These are phyloP conservation scores for Ahaetulla prasina DNA, from an alignment of 2,113 vertebrate species.

Conservation along the genomic window DNA sequence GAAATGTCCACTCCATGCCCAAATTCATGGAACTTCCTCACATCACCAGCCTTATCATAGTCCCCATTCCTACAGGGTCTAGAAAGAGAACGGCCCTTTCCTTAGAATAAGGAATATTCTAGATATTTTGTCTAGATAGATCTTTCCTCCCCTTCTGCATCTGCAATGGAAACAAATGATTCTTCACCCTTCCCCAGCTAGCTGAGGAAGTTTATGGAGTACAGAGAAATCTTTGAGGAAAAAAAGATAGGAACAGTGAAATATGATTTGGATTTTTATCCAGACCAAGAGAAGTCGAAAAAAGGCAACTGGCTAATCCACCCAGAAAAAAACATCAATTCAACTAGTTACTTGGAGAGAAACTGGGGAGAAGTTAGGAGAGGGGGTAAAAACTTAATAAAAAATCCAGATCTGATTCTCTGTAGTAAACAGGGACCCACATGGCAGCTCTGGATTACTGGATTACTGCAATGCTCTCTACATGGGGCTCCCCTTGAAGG, in stretches of 20 bases:
- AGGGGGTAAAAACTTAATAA: too few relatives aligned
- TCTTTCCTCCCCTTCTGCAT: background rate
- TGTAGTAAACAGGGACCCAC: too few relatives aligned
- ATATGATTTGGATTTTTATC: too few relatives aligned
- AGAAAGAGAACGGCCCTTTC: background rate
- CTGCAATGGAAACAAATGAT: background rate
- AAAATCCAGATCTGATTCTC: too few relatives aligned
- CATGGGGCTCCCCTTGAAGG: too few relatives aligned
- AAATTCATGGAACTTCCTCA: background rate
- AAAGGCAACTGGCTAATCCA: too few relatives aligned
- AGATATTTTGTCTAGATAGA: too few relatives aligned
- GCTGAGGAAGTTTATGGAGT: background rate
- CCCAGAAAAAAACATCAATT: background rate
- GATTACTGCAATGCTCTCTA: too few relatives aligned
- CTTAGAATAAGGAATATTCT: too few relatives aligned
- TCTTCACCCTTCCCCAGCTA: background rate
- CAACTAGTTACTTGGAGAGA: background rate
- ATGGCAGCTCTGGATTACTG: too few relatives aligned
- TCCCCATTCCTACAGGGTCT: background rate
- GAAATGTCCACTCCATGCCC: background rate
- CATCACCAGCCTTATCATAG: background rate
- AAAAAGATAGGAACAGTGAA: background rate
- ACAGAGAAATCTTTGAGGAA: background rate
- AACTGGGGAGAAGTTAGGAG: too few relatives aligned
- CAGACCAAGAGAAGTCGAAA: too few relatives aligned